Evolutionary conservation across 2,797 vertebrate genomes (phyloP).

Genomic region (Leptodactylus fallax): DNA sequence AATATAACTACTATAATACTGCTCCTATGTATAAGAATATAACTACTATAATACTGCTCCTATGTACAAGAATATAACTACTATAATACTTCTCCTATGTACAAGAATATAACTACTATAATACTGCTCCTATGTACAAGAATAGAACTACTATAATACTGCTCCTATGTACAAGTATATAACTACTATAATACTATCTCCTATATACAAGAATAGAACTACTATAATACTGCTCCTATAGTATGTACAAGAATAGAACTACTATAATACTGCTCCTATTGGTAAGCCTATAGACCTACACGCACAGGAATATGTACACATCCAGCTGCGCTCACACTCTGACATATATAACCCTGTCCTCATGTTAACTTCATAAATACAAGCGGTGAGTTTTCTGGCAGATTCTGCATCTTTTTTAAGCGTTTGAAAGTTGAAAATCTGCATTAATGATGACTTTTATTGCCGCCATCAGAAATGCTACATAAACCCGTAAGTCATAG

Average conservation of each 20-base stretch:
- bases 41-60: conserved; percentile 7
- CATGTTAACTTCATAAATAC: too few species aligned
- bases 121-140: not conserved
- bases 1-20: too few species aligned
- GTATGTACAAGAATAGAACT: not conserved
- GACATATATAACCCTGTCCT: too few species aligned
- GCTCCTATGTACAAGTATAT: not conserved
- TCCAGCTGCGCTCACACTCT: too few species aligned
- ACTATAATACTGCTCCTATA: not conserved
- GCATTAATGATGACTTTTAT: conserved; percentile 21
- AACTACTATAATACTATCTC: not conserved
- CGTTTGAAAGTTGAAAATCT: conserved; percentile 1
- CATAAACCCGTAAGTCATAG: not conserved
- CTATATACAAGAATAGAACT: too few species aligned
- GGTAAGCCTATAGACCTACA: too few species aligned
- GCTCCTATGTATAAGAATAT: not conserved
- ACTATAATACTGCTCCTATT: not conserved
- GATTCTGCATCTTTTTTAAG: too few species aligned
- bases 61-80: conserved; percentile 7
- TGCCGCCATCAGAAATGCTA: not conserved
- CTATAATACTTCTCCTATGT: not conserved
- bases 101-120: conserved; percentile 15
- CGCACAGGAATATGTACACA: too few species aligned
- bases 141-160: conserved; percentile 2
- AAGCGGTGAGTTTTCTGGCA: too few species aligned